These are phyloP conservation scores for Cardinalis cardinalis DNA, from an alignment of 2,113 vertebrate species.

Conservation along the genomic window DNA sequence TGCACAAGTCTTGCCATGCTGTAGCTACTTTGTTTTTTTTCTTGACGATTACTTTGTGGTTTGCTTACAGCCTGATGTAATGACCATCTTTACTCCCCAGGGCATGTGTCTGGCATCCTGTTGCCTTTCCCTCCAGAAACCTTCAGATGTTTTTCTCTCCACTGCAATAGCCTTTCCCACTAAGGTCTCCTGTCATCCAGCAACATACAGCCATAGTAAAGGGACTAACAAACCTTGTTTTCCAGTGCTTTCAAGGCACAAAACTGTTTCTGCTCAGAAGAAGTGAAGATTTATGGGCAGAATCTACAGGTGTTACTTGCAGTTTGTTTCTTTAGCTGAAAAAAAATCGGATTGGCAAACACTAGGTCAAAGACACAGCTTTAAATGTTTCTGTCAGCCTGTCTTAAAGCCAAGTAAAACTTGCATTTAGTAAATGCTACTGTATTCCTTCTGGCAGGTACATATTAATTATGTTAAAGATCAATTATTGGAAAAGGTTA, in stretches of 20 bases:
- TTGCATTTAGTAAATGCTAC: neutral
- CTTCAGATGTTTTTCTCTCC: neutral
- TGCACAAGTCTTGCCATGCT: neutral
- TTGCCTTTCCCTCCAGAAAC: neutral
- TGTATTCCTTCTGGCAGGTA: conserved; percentile 15
- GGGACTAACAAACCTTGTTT: neutral
- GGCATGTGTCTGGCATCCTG: neutral
- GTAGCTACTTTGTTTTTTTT: neutral
- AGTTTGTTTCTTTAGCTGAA: neutral
- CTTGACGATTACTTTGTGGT: neutral
- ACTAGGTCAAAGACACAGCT: neutral
- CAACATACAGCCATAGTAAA: neutral
- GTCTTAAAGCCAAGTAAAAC: conserved; percentile 26
- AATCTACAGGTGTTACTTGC: neutral
- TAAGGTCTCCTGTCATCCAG: neutral
- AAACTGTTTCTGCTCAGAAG: neutral
- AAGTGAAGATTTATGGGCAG: neutral
- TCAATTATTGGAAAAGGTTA: conserved; percentile 42
- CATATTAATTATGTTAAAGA: conserved; percentile 28
- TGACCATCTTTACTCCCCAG: neutral
- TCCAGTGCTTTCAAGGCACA: neutral
- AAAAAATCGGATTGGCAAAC: neutral
- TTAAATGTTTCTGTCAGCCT: conserved; percentile 3
- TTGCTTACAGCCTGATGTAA: neutral
- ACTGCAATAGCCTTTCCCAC: neutral